These are phyloP conservation scores for Drosophila colorata DNA, from an alignment of 2,888 invertebrate genomes.

Conservation along the genomic window DNA sequence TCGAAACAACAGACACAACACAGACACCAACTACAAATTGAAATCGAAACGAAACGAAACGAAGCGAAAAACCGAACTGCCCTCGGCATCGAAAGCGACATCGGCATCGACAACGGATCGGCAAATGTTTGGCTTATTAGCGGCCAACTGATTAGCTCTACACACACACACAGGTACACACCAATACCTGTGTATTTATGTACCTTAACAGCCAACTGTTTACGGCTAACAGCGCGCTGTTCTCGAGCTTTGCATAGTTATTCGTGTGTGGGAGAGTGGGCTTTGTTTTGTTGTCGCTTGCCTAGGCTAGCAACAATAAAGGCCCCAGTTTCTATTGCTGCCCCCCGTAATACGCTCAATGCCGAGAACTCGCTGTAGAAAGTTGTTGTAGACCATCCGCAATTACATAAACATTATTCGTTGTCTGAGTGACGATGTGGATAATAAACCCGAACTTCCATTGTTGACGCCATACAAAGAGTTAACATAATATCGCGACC, in stretches of 20 bases:
- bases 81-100: slow-evolving; percentile 24
- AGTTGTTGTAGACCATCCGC: slow-evolving; percentile 47
- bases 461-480: slow-evolving; percentile 17
- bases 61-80: slow-evolving; percentile 45
- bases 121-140: slow-evolving; percentile 48
- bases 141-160: slow-evolving; percentile 51
- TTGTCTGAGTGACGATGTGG: slow-evolving; percentile 2
- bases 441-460: slow-evolving; percentile 8
- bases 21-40: slow-evolving; percentile 40
- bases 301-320: slow-evolving; percentile 37
- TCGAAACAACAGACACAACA: slow-evolving; percentile 40
- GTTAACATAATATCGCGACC: not conserved
- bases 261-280: not conserved
- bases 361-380: slow-evolving; percentile 37
- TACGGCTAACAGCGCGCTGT: slow-evolving; percentile 11
- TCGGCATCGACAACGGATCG: slow-evolving; percentile 39
- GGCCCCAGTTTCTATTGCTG: slow-evolving; percentile 22
- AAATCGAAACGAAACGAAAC: slow-evolving; percentile 60
- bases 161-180: not conserved
- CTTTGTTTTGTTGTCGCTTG: slow-evolving; percentile 14
- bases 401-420: slow-evolving; percentile 72
- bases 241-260: not conserved
- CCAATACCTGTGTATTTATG: not conserved
- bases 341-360: slow-evolving; percentile 15
- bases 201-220: slow-evolving; percentile 32